Percentiles rank a stretch among this genome's conserved stretches.
These are phyloP conservation scores for Toxotes chatareus DNA, from an alignment of 2,113 vertebrate species.

Conservation along the genomic window DNA sequence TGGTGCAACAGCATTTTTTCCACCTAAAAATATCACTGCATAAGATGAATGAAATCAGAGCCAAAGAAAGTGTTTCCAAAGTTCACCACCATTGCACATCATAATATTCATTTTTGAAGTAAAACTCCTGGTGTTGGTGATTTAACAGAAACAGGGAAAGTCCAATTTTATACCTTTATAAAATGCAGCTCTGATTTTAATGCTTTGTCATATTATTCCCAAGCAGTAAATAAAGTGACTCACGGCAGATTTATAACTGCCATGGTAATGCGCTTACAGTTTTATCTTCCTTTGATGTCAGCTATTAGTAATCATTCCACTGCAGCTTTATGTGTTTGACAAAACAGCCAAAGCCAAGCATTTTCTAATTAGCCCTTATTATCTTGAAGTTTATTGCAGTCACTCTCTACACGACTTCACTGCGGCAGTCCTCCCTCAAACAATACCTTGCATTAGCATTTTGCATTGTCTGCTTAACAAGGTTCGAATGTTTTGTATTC, in stretches of 20 bases:
- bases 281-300: conserved; percentile 58
- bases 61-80: not conserved
- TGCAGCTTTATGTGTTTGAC: conserved; percentile 48
- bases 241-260: conserved; percentile 36
- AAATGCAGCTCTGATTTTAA: not conserved
- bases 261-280: conserved; percentile 33
- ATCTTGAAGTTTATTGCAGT: conserved; percentile 56
- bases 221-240: conserved; percentile 50
- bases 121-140: not conserved
- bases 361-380: conserved; percentile 66
- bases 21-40: not conserved
- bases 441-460: conserved; percentile 63
- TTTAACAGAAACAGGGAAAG: not conserved
- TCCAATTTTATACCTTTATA: not conserved
- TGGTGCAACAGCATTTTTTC: not conserved
- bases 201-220: conserved; percentile 5
- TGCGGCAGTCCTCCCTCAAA: conserved; percentile 36
- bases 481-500: conserved; percentile 42
- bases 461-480: conserved; percentile 59
- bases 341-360: conserved; percentile 50
- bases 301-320: conserved; percentile 51
- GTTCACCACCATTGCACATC: not conserved
- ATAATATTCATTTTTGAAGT: not conserved
- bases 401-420: conserved; percentile 25
- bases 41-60: not conserved